Conservation (phyloP, 2,797 vertebrate species). For the Muscicapa striata region DNA sequence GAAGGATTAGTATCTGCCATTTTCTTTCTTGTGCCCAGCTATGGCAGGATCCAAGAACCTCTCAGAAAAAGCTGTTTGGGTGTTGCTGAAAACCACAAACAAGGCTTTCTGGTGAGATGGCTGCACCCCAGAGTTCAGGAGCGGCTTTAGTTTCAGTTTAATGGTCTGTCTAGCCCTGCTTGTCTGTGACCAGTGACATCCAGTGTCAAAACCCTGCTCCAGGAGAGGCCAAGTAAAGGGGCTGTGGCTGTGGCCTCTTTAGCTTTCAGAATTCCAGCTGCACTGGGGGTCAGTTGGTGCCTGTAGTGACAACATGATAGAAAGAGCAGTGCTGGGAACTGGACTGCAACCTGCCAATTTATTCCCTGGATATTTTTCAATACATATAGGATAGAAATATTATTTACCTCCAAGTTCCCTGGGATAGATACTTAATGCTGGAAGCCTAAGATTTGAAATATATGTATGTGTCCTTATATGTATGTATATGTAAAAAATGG, state of each 20-base stretch:
- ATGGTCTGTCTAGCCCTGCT: background rate
- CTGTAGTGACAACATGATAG: background rate
- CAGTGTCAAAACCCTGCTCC: background rate
- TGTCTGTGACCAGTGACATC: background rate
- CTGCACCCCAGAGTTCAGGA: background rate
- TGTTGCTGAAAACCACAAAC: background rate
- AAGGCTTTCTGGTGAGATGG: background rate
- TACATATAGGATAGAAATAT: background rate
- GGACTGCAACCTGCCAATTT: background rate
- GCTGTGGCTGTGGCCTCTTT: background rate
- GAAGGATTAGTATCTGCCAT: background rate
- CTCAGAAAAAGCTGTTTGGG: background rate
- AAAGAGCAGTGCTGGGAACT: background rate
- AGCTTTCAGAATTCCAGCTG: background rate
- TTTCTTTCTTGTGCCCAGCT: background rate
- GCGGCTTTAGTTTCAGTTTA: background rate
- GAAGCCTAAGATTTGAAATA: background rate
- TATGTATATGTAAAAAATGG: background rate
- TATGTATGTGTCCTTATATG: background rate
- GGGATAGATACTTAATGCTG: background rate
- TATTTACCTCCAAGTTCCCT: background rate
- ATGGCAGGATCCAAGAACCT: background rate
- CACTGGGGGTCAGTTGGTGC: background rate
- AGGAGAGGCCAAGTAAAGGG: background rate
- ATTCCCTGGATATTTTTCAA: background rate